These are phyloP conservation scores for Apus apus DNA, from an alignment of 2,113 vertebrate genomes.

Conservation along the genomic window DNA sequence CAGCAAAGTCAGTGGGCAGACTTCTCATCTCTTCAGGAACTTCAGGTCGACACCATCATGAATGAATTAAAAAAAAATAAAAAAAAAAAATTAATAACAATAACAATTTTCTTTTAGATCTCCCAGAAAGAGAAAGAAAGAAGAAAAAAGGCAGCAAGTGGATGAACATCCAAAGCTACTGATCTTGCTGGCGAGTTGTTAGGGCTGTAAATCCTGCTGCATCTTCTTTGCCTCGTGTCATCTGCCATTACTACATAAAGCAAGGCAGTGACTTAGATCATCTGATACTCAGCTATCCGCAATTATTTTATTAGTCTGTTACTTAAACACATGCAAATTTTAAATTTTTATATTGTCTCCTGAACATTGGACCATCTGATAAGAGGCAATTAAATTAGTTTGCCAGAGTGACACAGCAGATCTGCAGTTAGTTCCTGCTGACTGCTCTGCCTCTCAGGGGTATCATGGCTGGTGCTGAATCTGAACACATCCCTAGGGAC, in stretches of 20 bases:
- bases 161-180: neutral
- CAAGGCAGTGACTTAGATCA: neutral
- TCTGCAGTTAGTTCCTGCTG: neutral
- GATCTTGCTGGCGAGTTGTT: neutral
- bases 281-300: neutral
- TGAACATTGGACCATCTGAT: accelerated
- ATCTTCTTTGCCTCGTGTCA: neutral
- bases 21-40: neutral
- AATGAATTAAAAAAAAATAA: neutral
- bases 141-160: neutral
- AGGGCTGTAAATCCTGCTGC: neutral
- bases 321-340: neutral
- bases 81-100: too few species aligned
- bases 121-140: neutral
- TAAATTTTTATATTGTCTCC: neutral
- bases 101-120: neutral
- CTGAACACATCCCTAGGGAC: neutral
- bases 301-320: neutral
- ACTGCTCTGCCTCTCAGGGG: neutral
- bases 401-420: neutral
- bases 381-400: accelerated
- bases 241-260: neutral
- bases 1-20: neutral
- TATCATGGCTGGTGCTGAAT: neutral
- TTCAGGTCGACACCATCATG: neutral